These are phyloP conservation scores for Bacillus rossius DNA, from an alignment of 1,140 invertebrate genomes.

Conservation along the genomic window DNA sequence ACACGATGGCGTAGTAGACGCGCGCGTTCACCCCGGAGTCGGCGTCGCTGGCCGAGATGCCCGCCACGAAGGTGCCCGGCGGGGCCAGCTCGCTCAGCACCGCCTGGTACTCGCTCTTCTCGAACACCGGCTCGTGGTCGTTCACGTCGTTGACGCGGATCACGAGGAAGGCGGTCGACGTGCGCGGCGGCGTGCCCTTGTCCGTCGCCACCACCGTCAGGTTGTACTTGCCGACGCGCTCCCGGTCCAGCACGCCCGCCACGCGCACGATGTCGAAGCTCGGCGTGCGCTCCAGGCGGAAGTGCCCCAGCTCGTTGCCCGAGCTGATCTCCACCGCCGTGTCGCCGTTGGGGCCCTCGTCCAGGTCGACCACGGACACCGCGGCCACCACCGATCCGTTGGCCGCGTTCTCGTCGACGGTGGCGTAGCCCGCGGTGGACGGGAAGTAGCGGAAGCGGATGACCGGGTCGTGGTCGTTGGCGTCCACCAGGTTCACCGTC, in stretches of 20 bases:
- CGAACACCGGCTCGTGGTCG: conserved; percentile 91
- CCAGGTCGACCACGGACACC: conserved; percentile 86
- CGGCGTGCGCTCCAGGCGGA: conserved; percentile 75
- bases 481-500: conserved; percentile 87
- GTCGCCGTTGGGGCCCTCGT: conserved; percentile 86
- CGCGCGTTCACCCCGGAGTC: conserved; percentile 86
- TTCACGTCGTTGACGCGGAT: conserved; percentile 94
- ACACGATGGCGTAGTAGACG: conserved; percentile 81
- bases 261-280: conserved; percentile 88
- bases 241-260: conserved; percentile 85
- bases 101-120: conserved; percentile 86
- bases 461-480: conserved; percentile 91
- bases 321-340: conserved; percentile 75
- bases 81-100: conserved; percentile 82
- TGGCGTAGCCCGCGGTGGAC: conserved; percentile 71
- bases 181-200: conserved; percentile 76
- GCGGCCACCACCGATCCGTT: conserved; percentile 89
- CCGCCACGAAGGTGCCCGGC: conserved; percentile 79
- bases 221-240: conserved; percentile 89
- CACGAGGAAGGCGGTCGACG: conserved; percentile 78
- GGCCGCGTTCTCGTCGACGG: conserved; percentile 88
- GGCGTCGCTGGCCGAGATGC: conserved; percentile 85
- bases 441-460: conserved; percentile 89
- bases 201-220: conserved; percentile 87
- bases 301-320: conserved; percentile 89